Evolutionary conservation across 2,113 vertebrate genomes (phyloP).

Genomic region (Stictonetta naevosa): DNA sequence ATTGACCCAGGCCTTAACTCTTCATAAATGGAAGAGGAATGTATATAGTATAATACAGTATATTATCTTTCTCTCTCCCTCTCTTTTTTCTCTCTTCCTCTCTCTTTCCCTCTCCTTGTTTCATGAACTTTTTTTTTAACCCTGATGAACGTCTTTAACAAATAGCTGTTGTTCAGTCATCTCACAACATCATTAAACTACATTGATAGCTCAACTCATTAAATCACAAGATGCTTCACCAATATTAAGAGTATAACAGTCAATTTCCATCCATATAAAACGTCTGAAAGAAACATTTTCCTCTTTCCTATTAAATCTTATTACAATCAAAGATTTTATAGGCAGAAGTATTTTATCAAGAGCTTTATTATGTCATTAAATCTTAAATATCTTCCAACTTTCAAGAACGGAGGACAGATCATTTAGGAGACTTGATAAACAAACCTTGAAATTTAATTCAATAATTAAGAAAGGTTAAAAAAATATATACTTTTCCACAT

Average conservation of each 20-base stretch:
- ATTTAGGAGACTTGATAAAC: neutral
- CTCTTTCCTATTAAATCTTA: conserved; percentile 8
- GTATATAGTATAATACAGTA: neutral
- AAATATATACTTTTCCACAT: neutral
- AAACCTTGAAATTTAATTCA: neutral
- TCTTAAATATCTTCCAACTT: neutral
- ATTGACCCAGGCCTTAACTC: neutral
- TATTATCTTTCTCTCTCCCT: fast-evolving
- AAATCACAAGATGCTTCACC: conserved; percentile 7
- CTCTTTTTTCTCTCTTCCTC: fast-evolving
- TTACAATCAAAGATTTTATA: conserved; percentile 1
- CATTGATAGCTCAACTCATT: conserved; percentile 18
- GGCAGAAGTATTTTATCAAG: neutral
- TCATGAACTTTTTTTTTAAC: neutral
- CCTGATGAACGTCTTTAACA: neutral
- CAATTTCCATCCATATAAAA: neutral
- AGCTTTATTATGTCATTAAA: conserved; percentile 9
- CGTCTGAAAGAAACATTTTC: conserved; percentile 2
- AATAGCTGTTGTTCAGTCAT: neutral
- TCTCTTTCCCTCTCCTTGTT: neutral
- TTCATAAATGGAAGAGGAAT: neutral
- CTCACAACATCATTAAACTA: neutral
- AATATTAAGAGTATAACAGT: conserved; percentile 38
- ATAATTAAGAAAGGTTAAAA: neutral
- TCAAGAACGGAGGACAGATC: neutral